Percentiles rank a stretch among this genome's conserved stretches.
These are phyloP conservation scores for Cichlasoma orientale DNA, from an alignment of 2,797 vertebrate species.

Conservation along the genomic window DNA sequence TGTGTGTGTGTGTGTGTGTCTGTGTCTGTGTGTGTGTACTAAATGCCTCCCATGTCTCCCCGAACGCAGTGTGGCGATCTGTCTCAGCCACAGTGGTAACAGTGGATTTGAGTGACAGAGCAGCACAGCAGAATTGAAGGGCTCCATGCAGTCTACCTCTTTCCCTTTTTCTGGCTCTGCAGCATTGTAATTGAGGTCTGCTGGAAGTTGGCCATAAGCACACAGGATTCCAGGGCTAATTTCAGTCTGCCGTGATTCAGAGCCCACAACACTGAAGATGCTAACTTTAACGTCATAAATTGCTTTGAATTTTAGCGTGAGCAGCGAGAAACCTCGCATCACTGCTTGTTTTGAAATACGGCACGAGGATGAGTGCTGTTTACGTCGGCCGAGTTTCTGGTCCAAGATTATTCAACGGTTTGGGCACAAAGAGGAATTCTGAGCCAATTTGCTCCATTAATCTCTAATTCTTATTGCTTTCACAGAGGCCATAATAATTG, in stretches of 20 bases:
- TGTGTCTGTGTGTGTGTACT: not conserved
- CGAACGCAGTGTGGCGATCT: slow-evolving; percentile 54
- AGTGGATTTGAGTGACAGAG: slow-evolving; percentile 74
- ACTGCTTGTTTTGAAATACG: slow-evolving; percentile 27
- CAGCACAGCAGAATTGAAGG: slow-evolving; percentile 72
- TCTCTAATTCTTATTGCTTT: slow-evolving; percentile 24
- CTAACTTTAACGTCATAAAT: slow-evolving; percentile 56
- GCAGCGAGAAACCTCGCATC: slow-evolving; percentile 12
- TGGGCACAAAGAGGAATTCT: not conserved
- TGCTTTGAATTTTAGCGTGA: slow-evolving; percentile 36
- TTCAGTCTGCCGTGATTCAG: slow-evolving; percentile 74
- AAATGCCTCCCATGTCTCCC: slow-evolving; percentile 66
- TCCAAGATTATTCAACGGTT: slow-evolving; percentile 13
- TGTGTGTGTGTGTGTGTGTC: slow-evolving; percentile 6
- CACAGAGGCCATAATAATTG: slow-evolving; percentile 29
- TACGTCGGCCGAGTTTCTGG: not conserved
- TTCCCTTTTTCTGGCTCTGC: slow-evolving; percentile 78
- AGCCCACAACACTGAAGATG: slow-evolving; percentile 60
- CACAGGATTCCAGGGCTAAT: slow-evolving; percentile 79
- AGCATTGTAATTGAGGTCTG: slow-evolving; percentile 84
- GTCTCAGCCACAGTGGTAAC: slow-evolving; percentile 68
- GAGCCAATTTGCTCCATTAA: slow-evolving; percentile 19
- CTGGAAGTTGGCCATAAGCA: slow-evolving; percentile 79
- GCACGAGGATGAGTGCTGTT: slow-evolving; percentile 1
- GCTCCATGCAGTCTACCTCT: slow-evolving; percentile 83